Conservation (phyloP, 2,888 invertebrate genomes). For the Spialia ferax region DNA sequence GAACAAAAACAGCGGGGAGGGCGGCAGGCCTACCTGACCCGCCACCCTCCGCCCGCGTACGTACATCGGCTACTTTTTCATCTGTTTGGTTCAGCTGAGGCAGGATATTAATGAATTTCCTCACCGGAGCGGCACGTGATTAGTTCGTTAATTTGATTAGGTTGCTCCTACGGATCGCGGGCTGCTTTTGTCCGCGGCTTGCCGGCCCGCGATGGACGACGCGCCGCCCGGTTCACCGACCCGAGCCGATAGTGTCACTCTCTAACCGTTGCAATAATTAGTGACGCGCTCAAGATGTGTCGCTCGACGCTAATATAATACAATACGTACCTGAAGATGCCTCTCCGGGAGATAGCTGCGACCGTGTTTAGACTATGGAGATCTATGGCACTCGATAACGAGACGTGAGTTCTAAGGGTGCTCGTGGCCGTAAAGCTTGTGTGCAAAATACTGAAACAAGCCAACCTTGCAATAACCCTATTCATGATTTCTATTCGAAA, state of each 20-base stretch:
- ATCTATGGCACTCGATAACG: conserved; percentile 21
- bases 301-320: conserved; percentile 47
- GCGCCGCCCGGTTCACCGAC: conserved; percentile 16
- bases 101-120: conserved; percentile 92
- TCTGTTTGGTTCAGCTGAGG: conserved; percentile 59
- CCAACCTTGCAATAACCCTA: background rate
- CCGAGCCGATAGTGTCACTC: conserved; percentile 44
- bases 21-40: conserved; percentile 44
- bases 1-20: conserved; percentile 42
- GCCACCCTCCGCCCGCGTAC: conserved; percentile 39
- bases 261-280: conserved; percentile 47
- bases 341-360: conserved; percentile 27
- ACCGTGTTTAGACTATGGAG: conserved; percentile 19
- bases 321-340: conserved; percentile 45
- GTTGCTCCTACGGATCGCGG: conserved; percentile 62
- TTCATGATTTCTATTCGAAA: background rate
- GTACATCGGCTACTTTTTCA: conserved; percentile 63
- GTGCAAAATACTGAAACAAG: conserved; percentile 13
- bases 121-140: conserved; percentile 88
- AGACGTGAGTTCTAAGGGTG: background rate
- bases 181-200: conserved; percentile 35
- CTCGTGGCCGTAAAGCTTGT: background rate
- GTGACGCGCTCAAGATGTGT: conserved; percentile 48
- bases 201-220: conserved; percentile 41
- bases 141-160: conserved; percentile 89